Base-by-base conservation (phyloP, 2,113 vertebrate species). In the Tychaedon coryphoeus region DNA sequence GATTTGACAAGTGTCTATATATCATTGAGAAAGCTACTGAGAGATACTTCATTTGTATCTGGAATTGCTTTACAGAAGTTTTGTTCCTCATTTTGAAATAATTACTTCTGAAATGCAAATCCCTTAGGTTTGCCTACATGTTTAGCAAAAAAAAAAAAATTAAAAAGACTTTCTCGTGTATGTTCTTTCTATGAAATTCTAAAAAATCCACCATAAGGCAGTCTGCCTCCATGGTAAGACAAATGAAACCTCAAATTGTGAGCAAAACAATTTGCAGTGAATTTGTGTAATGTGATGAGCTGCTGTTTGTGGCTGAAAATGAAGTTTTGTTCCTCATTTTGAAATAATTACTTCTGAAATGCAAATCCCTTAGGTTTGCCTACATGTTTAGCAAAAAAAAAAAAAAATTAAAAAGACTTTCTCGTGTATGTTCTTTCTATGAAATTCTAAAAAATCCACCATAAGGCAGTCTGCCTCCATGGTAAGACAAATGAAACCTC, bases 101-200 rank as follows among this genome's bases (percentile, higher is more conserved):
- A 50, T 96, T 95, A 81, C 47, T 94, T 86, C 58, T 73, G 93
- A 83, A 93, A 71, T 81, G 38, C 71, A 93, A 95, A 91, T 86
- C 54, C 38, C 45, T 93, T 86, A 80, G 57, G 73, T 86, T 93
- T 93, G 33, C 73, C 25, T 90, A 82, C 17, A 13, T 72, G 45
- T 82, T 88, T 95, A 57, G 18, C 6, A 48, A 50, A 53, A 87
- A 67, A 38, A 6, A 34, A n/a, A n/a, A n/a, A n/a, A n/a, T n/a
- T n/a, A 33, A 33, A 51, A 48, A 26, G 19, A 8, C n/a, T 64
- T 92, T 92, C 60, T 53, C 60, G n/a, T 5, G 2, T 91, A 25
- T 86, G 48, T 15, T 76, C 13, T 92, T 71, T 72, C 19, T 85
- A 18, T 36, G 64, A 79, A 73, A 50, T 62, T 16, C 14, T 38